These are phyloP conservation scores for Alentia gelatinosa DNA, from an alignment of 2,888 invertebrate genomes.

Conservation along the genomic window DNA sequence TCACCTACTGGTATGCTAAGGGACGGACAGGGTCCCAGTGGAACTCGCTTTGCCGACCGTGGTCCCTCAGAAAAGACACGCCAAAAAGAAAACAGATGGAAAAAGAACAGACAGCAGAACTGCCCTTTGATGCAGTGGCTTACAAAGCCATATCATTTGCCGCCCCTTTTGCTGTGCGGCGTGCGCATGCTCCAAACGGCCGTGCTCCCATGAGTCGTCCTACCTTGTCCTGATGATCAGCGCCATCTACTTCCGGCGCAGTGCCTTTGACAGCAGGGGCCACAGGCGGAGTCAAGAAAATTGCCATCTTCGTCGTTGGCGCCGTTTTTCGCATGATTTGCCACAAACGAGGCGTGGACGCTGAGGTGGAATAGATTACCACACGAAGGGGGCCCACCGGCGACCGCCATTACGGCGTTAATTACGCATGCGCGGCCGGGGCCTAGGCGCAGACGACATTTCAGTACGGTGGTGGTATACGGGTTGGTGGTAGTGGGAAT, in stretches of 20 bases:
- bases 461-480: neutral
- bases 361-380: neutral
- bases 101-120: neutral
- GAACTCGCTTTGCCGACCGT: neutral
- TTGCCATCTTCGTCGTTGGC: neutral
- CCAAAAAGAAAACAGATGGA: neutral
- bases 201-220: neutral
- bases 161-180: neutral
- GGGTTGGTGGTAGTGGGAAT: no score
- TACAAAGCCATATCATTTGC: slow-evolving; percentile 26
- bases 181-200: neutral
- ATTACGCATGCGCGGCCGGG: slow-evolving; percentile 9
- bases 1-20: neutral
- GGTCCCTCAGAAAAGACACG: neutral
- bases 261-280: neutral
- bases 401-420: neutral
- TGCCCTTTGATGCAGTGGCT: neutral
- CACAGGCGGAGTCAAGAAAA: neutral
- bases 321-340: neutral
- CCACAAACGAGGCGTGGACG: neutral
- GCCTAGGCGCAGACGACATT: neutral
- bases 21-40: neutral
- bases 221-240: neutral
- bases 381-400: neutral
- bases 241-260: neutral